phyloP scores from a whole-genome alignment of 2,797 vertebrate species.

The Danio choprae region DNA sequence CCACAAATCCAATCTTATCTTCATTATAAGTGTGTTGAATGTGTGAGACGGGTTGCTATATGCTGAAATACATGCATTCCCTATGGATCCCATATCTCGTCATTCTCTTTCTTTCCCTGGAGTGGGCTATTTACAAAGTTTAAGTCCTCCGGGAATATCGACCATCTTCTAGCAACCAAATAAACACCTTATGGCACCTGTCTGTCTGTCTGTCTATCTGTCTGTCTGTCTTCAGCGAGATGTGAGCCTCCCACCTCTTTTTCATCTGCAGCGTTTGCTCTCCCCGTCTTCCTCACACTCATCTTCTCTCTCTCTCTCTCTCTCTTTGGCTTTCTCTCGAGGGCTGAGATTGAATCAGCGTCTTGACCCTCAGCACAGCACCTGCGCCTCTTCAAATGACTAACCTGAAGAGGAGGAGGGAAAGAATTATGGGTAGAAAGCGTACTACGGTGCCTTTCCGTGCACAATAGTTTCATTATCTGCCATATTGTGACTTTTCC shows the following conservation, averaged over 20 bases:
- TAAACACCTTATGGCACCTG: slow-evolving; percentile 48
- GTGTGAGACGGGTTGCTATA: slow-evolving; percentile 50
- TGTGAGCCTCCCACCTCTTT: slow-evolving; percentile 35
- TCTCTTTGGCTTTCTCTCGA: slow-evolving; percentile 34
- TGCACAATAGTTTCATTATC: slow-evolving; percentile 25
- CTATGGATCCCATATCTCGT: slow-evolving; percentile 36
- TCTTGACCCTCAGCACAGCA: slow-evolving; percentile 60
- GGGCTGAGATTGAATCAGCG: slow-evolving; percentile 50
- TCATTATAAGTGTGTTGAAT: slow-evolving; percentile 40
- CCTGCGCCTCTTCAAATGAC: slow-evolving; percentile 76
- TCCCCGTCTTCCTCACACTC: slow-evolving; percentile 44
- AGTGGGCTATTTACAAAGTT: slow-evolving; percentile 43
- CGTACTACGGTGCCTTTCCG: background rate
- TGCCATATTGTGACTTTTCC: slow-evolving; percentile 29
- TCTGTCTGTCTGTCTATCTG: slow-evolving; percentile 26
- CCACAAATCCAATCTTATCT: slow-evolving; percentile 36
- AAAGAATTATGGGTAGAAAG: slow-evolving; percentile 29
- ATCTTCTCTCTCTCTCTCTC: slow-evolving; percentile 51
- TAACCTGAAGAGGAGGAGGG: slow-evolving; percentile 61
- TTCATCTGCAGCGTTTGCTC: slow-evolving; percentile 32
- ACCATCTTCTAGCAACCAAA: slow-evolving; percentile 43
- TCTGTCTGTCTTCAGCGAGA: slow-evolving; percentile 29
- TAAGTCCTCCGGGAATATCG: slow-evolving; percentile 33
- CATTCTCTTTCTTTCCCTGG: slow-evolving; percentile 15
- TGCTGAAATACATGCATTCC: slow-evolving; percentile 30